A percentile compares a stretch with the other conserved stretches of the same genome.
phyloP scores from a whole-genome alignment of 2,113 vertebrate species.

The Acrocephalus kingi region DNA sequence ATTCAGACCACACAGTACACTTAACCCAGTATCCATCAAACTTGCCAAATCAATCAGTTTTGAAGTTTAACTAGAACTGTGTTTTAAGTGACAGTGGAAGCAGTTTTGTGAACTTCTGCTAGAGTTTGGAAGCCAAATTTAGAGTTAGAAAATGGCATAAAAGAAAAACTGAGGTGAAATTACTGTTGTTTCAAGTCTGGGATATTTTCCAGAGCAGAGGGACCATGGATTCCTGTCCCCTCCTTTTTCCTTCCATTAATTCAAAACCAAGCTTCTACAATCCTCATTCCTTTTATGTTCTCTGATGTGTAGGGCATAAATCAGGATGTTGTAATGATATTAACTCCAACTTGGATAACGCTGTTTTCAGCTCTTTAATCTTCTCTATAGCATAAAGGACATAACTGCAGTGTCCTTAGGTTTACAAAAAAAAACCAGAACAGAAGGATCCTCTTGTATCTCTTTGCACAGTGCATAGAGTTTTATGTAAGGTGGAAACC shows the following conservation, averaged over 20 bases:
- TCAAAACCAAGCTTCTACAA: not conserved
- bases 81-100: not conserved
- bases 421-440: not conserved
- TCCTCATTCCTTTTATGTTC: not conserved
- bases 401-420: not conserved
- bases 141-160: not conserved
- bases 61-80: not conserved
- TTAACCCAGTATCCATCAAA: not conserved
- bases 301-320: not conserved
- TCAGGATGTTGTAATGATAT: not conserved
- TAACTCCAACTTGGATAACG: not conserved
- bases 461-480: not conserved
- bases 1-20: not conserved
- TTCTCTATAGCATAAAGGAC: not conserved
- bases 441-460: not conserved
- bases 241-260: not conserved
- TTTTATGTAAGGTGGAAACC: not conserved
- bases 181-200: not conserved
- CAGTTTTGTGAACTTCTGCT: not conserved
- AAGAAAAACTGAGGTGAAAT: not conserved
- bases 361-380: not conserved
- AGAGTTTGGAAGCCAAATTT: not conserved
- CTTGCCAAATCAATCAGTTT: not conserved
- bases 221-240: not conserved
- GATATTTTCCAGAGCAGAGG: not conserved